A percentile compares a stretch with the other conserved stretches of the same genome.
These are phyloP conservation scores for Apocheima hispidaria DNA, from an alignment of 2,888 invertebrate genomes.

Conservation along the genomic window DNA sequence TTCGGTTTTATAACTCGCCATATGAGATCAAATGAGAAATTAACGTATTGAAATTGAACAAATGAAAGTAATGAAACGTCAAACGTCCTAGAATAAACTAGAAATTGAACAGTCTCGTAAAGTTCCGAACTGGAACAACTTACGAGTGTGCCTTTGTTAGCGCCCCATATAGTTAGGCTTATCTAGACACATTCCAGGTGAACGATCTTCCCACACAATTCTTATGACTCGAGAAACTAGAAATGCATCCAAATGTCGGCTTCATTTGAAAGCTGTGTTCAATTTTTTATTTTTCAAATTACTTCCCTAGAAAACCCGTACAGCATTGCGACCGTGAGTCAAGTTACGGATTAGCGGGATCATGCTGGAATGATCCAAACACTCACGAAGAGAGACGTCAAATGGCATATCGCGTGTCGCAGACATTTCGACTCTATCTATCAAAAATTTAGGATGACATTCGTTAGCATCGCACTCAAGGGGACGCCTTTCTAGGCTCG, in stretches of 20 bases:
- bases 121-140: slow-evolving; percentile 60
- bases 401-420: slow-evolving; percentile 61
- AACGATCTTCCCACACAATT: slow-evolving; percentile 65
- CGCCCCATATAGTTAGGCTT: slow-evolving; percentile 70
- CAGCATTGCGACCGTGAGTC: slow-evolving; percentile 63
- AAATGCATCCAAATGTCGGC: slow-evolving; percentile 36
- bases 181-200: slow-evolving; percentile 74
- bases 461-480: slow-evolving; percentile 78
- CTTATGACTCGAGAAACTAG: slow-evolving; percentile 47
- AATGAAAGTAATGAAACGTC: slow-evolving; percentile 17
- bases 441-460: slow-evolving; percentile 83
- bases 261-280: slow-evolving; percentile 29
- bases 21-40: slow-evolving; percentile 11
- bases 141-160: slow-evolving; percentile 66
- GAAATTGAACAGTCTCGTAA: slow-evolving; percentile 28
- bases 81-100: slow-evolving; percentile 24
- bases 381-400: slow-evolving; percentile 65
- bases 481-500: slow-evolving; percentile 78
- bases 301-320: slow-evolving; percentile 48
- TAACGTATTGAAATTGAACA: no score
- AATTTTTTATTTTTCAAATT: slow-evolving; percentile 48
- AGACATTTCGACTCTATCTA: slow-evolving; percentile 78
- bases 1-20: slow-evolving; percentile 4
- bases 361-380: slow-evolving; percentile 65
- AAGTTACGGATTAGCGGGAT: slow-evolving; percentile 75